phyloP scores from a whole-genome alignment of 2,797 vertebrate species.

The Lacerta agilis region DNA sequence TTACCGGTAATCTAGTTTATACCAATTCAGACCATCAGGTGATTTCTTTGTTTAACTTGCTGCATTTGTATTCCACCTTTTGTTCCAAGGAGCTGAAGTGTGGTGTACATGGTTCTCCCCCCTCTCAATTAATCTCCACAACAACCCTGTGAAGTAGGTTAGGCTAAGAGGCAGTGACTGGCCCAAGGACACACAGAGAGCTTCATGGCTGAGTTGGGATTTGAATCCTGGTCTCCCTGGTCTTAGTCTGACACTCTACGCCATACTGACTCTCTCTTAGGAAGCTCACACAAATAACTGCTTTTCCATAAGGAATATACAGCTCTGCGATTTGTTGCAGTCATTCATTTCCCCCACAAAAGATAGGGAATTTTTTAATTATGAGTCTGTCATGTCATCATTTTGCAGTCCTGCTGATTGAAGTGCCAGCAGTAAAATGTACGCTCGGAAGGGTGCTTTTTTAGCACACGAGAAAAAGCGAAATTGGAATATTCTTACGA shows the following conservation, averaged over 20 bases:
- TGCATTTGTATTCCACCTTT: no score
- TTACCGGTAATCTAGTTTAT: no score
- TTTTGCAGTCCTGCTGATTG: background rate
- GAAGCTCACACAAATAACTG: constrained; percentile 16
- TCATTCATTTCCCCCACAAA: background rate
- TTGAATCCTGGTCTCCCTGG: no score
- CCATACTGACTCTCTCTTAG: background rate
- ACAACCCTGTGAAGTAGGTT: no score
- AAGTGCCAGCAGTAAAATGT: background rate
- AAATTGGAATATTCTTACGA: constrained; percentile 40
- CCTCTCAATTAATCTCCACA: background rate
- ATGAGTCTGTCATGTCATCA: background rate
- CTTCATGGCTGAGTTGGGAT: no score
- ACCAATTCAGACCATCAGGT: no score
- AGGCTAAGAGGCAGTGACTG: no score
- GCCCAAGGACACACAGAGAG: no score
- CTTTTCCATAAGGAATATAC: background rate
- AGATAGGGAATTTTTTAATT: background rate
- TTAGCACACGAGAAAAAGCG: background rate
- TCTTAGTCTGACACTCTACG: no score
- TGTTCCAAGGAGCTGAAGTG: no score
- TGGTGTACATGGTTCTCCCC: no score
- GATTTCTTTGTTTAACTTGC: no score
- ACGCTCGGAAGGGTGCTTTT: constrained; percentile 28
- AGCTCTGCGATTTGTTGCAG: background rate